Conservation (phyloP, 2,888 invertebrate species). For the Capitulum mitella region DNA sequence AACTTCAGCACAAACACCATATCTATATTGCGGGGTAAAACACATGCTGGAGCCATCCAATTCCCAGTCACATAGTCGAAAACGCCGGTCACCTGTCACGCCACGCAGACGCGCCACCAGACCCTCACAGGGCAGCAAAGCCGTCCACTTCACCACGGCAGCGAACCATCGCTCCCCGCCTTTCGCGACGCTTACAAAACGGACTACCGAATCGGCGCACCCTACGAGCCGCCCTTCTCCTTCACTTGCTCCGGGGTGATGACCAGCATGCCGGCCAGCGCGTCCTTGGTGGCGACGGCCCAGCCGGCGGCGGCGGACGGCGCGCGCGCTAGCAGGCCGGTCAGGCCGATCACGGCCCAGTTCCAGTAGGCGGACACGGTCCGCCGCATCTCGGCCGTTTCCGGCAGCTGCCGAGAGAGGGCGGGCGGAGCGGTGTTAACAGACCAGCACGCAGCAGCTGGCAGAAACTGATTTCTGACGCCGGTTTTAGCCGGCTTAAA, state of each 20-base stretch:
- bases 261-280: not conserved
- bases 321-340: not conserved
- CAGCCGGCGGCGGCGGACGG: not conserved
- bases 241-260: constrained; percentile 7
- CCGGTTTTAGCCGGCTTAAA: not conserved
- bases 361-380: not conserved
- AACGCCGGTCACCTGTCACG: too few relatives aligned
- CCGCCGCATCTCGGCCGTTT: not conserved
- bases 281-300: constrained; percentile 4
- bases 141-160: too few relatives aligned
- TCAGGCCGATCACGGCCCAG: not conserved
- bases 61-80: too few relatives aligned
- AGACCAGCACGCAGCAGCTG: too few relatives aligned
- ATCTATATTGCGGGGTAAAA: too few relatives aligned
- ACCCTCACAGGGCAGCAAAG: too few relatives aligned
- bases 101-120: too few relatives aligned
- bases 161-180: too few relatives aligned
- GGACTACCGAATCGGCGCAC: too few relatives aligned
- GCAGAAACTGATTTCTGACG: not conserved
- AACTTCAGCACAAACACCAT: too few relatives aligned
- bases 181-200: too few relatives aligned
- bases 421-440: not conserved
- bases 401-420: not conserved
- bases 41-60: too few relatives aligned
- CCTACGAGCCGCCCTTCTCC: not conserved